These are phyloP conservation scores for Zygothrica quintamaculata DNA, from an alignment of 2,888 invertebrate species.

Conservation along the genomic window DNA sequence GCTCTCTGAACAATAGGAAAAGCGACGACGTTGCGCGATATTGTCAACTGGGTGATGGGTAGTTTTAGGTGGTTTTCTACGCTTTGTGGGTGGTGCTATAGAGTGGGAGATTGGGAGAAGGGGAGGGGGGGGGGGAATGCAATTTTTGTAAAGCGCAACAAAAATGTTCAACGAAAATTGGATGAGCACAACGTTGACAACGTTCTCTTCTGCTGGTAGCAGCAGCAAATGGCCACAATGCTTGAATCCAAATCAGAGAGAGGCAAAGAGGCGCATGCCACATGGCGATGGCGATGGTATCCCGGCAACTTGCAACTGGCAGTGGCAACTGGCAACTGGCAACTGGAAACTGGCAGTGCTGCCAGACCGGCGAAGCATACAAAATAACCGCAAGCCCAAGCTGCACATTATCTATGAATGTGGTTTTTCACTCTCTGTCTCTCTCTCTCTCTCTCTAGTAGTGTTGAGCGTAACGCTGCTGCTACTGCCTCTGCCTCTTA, in stretches of 20 bases:
- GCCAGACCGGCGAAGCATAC: constrained; percentile 76
- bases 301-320: constrained; percentile 3
- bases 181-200: constrained; percentile 59
- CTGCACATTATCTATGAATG: constrained; percentile 81
- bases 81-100: constrained; percentile 1
- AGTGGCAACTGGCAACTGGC: constrained; percentile 30
- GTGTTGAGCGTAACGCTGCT: constrained; percentile 37
- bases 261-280: constrained; percentile 19
- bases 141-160: constrained; percentile 74
- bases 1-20: constrained; percentile 68
- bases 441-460: neutral
- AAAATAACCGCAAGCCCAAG: constrained; percentile 78
- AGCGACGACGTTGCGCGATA: constrained; percentile 76
- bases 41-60: constrained; percentile 61
- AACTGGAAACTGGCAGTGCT: constrained; percentile 55
- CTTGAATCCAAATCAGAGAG: constrained; percentile 43
- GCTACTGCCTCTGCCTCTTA: constrained; percentile 18
- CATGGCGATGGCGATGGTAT: constrained; percentile 20
- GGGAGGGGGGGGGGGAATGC: constrained; percentile 56
- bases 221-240: constrained; percentile 26
- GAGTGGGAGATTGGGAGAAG: neutral
- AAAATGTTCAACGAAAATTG: constrained; percentile 71
- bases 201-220: constrained; percentile 12
- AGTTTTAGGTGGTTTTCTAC: constrained; percentile 3
- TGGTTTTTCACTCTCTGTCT: constrained; percentile 54